Base-by-base conservation (phyloP, 1,140 invertebrate genomes). In the Drosophila aff. region DNA sequence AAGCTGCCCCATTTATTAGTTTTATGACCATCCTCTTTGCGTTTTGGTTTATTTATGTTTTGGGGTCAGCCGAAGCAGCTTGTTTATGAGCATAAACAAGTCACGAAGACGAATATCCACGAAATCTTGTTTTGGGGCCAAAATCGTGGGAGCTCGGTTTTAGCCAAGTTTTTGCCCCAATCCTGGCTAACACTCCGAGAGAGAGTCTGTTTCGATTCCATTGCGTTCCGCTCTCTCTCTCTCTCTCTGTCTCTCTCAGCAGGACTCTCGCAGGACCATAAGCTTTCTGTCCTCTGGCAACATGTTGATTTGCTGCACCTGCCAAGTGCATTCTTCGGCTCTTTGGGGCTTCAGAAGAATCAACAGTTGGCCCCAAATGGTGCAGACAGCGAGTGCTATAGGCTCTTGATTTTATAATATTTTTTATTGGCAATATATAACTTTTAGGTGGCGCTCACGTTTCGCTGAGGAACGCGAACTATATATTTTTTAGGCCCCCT, bases 321-420 rank as follows among this genome's bases (percentile, higher is more conserved):
- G 1, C 3, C 16, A 31, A 58, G 16, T 78, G 76, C 75, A 69
- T 62, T 68, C 43, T 36, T 57, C 33, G 52, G 21, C 5, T 28
- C 61, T 43, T 60, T n/a, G 23, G 23, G 41, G 5, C 6, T n/a
- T 44, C 16, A 26, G 36, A 26, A 10, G 67, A 73, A 55, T 79
- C 84, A 87, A 87, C 84, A 87, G 84, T 87, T 87, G 84, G 52
- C 65, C 41, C 47, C 61, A 47, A 76, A 73, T 57, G 18, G 60
- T 60, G 57, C 31, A 59, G 50, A 26, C 62, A 16, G 11, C 33
- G 31, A 46, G 44, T 47, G 28, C 67, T 13, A 16, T 9, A 31
- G 9, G 63, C 67, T 38, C 63, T 47, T 44, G 63, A 38, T 68
- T 55, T 68, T 31, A 8, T 41, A 26, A 46, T 46, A 38, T 55